These are phyloP conservation scores for Stenichneumon culpator DNA, from an alignment of 2,888 invertebrate genomes.

Conservation along the genomic window DNA sequence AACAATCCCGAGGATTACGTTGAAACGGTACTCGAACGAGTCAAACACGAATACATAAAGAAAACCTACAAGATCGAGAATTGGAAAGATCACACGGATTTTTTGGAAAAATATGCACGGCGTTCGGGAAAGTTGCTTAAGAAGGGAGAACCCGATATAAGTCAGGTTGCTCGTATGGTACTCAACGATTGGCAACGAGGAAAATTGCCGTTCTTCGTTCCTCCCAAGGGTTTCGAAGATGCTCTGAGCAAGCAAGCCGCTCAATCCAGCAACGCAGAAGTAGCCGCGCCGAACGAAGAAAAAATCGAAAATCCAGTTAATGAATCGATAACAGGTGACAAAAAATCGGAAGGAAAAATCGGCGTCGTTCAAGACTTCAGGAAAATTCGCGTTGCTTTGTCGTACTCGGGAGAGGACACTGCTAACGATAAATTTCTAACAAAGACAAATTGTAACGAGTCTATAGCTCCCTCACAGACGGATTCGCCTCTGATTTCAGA, in stretches of 20 bases:
- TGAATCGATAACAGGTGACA: background rate
- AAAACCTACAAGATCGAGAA: constrained; percentile 95
- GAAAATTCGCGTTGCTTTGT: constrained; percentile 91
- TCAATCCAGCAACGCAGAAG: constrained; percentile 71
- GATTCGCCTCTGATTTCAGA: constrained; percentile 54
- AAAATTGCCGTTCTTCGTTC: constrained; percentile 97
- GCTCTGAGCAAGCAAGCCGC: constrained; percentile 86
- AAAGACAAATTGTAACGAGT: constrained; percentile 52
- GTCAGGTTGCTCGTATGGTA: constrained; percentile 96
- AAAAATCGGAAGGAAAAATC: constrained; percentile 77
- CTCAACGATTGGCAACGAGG: constrained; percentile 99
- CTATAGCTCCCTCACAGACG: constrained; percentile 22
- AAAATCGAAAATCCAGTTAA: constrained; percentile 22
- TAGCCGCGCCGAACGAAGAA: constrained; percentile 84
- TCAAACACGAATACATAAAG: constrained; percentile 94
- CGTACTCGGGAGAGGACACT: constrained; percentile 88
- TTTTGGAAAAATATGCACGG: constrained; percentile 95
- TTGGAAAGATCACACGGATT: constrained; percentile 94
- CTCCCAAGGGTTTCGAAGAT: constrained; percentile 89
- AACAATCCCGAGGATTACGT: constrained; percentile 98
- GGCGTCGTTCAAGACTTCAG: constrained; percentile 92
- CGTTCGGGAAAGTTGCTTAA: constrained; percentile 96
- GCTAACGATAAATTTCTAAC: constrained; percentile 59
- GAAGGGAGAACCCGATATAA: constrained; percentile 98
- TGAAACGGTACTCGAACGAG: constrained; percentile 93